Evolutionary conservation across 2,113 vertebrate species (phyloP).

Genomic region (Oxyruncus cristatus): DNA sequence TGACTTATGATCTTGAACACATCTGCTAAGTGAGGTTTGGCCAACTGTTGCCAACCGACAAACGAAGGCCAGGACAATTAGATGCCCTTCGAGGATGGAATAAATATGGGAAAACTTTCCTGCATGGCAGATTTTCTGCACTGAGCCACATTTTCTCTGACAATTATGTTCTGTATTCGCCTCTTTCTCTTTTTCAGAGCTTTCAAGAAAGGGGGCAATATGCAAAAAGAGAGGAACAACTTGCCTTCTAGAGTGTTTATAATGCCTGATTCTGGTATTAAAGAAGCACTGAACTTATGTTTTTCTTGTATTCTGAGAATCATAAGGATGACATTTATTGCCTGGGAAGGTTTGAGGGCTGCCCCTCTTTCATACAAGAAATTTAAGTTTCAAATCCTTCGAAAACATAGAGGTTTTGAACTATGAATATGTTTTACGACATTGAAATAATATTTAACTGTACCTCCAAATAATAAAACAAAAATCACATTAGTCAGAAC

Average conservation of each 20-base stretch:
- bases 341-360: background rate
- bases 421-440: background rate
- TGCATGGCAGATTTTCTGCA: background rate
- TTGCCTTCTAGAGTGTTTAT: background rate
- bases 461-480: background rate
- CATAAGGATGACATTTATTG: background rate
- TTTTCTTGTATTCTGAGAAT: background rate
- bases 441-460: background rate
- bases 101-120: background rate
- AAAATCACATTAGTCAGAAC: background rate
- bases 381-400: background rate
- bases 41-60: background rate
- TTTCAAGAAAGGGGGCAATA: background rate
- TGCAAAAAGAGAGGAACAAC: background rate
- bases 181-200: background rate
- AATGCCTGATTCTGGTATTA: background rate
- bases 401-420: background rate
- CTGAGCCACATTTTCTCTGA: background rate
- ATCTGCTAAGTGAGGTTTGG: background rate
- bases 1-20: background rate
- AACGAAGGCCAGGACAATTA: background rate
- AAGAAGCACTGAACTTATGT: background rate
- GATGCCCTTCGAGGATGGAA: background rate
- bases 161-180: background rate
- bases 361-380: background rate